Conservation (phyloP, 2,797 vertebrate genomes). For the Microtus agrestis region DNA sequence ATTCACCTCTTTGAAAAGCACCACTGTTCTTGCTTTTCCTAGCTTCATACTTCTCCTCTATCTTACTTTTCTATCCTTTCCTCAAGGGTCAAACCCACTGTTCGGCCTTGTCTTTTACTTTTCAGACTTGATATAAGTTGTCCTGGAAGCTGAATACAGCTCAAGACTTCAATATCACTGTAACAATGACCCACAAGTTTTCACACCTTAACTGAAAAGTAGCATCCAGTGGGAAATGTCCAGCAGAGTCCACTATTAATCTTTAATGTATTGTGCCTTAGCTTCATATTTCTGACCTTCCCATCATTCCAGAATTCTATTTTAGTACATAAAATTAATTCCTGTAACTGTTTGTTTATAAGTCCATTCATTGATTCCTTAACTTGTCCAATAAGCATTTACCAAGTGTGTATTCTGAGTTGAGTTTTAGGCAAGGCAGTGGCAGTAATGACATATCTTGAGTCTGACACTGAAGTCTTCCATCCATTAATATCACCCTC, state of each 20-base stretch:
- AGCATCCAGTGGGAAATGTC: neutral
- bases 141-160: neutral
- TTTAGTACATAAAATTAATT: neutral
- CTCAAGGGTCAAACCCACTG: neutral
- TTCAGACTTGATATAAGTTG: neutral
- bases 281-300: neutral
- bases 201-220: neutral
- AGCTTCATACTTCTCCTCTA: neutral
- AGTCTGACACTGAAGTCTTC: neutral
- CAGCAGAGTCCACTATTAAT: neutral
- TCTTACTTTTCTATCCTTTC: neutral
- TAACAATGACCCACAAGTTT: neutral
- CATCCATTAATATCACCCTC: neutral
- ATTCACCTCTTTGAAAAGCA: neutral
- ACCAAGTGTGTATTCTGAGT: neutral
- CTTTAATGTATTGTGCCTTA: neutral
- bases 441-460: neutral
- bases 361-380: constrained; percentile 14
- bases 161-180: neutral
- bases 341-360: neutral
- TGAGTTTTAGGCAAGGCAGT: neutral
- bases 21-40: neutral
- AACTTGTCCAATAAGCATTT: neutral
- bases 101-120: constrained; percentile 4
- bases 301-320: neutral